These are phyloP conservation scores for Neoscelio sp. DNA, from an alignment of 2,888 invertebrate genomes.

Conservation along the genomic window DNA sequence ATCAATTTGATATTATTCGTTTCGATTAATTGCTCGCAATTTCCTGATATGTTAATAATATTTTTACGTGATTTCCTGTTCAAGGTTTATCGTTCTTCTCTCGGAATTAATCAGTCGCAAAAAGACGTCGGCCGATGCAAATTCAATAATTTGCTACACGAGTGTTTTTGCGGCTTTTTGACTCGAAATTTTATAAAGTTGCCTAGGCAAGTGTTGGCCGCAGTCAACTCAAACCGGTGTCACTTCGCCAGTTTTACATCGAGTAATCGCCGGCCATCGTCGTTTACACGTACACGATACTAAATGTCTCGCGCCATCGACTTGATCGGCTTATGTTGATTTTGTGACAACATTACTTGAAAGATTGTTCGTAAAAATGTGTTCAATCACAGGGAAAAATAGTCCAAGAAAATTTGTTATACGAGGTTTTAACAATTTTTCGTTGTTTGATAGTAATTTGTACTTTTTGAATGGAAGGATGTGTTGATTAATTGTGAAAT, in stretches of 20 bases:
- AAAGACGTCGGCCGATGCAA: slow-evolving; percentile 39
- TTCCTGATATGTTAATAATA: slow-evolving; percentile 35
- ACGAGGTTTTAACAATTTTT: slow-evolving; percentile 31
- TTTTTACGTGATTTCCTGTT: slow-evolving; percentile 27
- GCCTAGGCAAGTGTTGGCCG: slow-evolving; percentile 15
- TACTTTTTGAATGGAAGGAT: not conserved
- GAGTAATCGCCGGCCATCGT: slow-evolving; percentile 53
- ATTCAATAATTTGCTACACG: slow-evolving; percentile 51
- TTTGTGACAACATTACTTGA: slow-evolving; percentile 39
- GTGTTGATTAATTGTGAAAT: slow-evolving; percentile 4
- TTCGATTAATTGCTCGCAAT: slow-evolving; percentile 24
- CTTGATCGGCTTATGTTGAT: slow-evolving; percentile 52
- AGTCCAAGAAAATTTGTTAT: slow-evolving; percentile 35
- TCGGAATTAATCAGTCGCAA: slow-evolving; percentile 36
- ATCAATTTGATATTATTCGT: slow-evolving; percentile 17
- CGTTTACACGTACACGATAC: slow-evolving; percentile 46
- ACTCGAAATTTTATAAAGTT: slow-evolving; percentile 39
- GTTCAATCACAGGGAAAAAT: slow-evolving; percentile 36
- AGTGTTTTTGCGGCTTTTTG: slow-evolving; percentile 23
- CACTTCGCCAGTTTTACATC: slow-evolving; percentile 45
- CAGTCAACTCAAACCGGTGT: slow-evolving; percentile 57
- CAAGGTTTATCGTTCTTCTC: slow-evolving; percentile 23
- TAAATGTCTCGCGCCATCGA: slow-evolving; percentile 43
- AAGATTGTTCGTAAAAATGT: slow-evolving; percentile 32
- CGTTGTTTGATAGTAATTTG: not conserved